These are phyloP conservation scores for Marmota flaviventris DNA, from an alignment of 2,113 vertebrate genomes.

Conservation along the genomic window DNA sequence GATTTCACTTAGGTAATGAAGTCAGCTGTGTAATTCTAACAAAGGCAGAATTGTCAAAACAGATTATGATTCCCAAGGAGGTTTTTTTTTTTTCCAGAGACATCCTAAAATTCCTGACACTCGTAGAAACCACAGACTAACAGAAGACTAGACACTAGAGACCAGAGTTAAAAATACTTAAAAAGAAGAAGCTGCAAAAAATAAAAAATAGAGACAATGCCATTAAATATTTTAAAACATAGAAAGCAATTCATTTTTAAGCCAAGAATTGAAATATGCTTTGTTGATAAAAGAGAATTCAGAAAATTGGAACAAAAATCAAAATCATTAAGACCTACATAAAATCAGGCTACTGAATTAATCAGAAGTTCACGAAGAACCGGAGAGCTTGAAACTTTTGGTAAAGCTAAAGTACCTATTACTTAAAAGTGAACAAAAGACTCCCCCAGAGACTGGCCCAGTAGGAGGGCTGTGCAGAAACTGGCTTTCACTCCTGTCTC, in stretches of 20 bases:
- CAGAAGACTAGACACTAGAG: background rate
- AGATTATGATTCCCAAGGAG: background rate
- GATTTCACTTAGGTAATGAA: background rate
- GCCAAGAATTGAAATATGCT: background rate
- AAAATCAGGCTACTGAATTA: background rate
- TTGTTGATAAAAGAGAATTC: background rate
- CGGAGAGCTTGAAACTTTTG: background rate
- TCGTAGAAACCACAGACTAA: background rate
- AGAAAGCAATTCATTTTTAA: background rate
- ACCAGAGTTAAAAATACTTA: background rate
- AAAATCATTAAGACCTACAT: background rate
- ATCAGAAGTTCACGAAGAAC: background rate
- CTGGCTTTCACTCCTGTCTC: background rate
- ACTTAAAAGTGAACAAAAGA: background rate
- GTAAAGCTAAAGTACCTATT: background rate
- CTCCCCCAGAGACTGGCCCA: background rate
- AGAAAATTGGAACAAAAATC: background rate
- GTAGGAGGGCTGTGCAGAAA: background rate
- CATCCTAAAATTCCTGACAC: background rate
- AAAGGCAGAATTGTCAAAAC: background rate
- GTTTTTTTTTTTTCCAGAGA: background rate
- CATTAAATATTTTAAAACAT: conserved; percentile 41
- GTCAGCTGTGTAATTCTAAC: background rate
- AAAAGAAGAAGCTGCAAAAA: background rate
- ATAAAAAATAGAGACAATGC: background rate